A percentile compares a stretch with the other conserved stretches of the same genome.
Conservation (phyloP, 2,797 vertebrate species). For the Chaunax sp. region DNA sequence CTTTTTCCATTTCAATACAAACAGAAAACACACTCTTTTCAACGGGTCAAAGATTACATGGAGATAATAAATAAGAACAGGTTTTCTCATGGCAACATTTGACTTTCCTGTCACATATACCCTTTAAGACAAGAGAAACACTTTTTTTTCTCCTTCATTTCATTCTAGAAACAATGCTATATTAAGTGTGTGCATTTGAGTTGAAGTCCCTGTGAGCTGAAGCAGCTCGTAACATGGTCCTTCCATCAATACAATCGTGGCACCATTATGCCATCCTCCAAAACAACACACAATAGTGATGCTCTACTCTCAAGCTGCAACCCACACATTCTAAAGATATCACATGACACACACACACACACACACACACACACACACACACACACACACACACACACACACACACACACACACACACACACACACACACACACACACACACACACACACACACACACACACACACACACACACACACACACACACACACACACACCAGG, state of each 20-base stretch:
- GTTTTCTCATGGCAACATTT: background rate
- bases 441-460: too few relatives aligned
- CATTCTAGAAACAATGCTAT: conserved; percentile 5
- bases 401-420: too few relatives aligned
- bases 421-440: too few relatives aligned
- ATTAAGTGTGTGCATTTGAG: conserved; percentile 1
- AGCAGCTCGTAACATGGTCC: conserved; percentile 36
- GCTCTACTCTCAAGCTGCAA: conserved; percentile 68
- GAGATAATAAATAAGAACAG: background rate
- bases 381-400: conserved; percentile 26
- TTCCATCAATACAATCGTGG: conserved; percentile 56
- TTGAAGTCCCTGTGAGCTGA: conserved; percentile 13
- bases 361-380: conserved; percentile 31
- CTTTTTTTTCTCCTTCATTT: too few relatives aligned
- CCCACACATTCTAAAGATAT: conserved; percentile 88
- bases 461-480: conserved; percentile 19
- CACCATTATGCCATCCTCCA: conserved; percentile 69
- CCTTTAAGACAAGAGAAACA: background rate
- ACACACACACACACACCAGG: conserved; percentile 26
- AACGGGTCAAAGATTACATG: background rate
- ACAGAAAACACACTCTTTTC: conserved; percentile 9
- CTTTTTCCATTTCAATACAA: background rate
- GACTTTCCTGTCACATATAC: conserved; percentile 1
- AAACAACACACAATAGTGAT: conserved; percentile 67
- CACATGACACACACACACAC: conserved; percentile 56